Evolutionary conservation across 2,888 invertebrate species (phyloP), one percentile per base, ranked within the genome.

Genomic region (Sisyra terminalis): DNA sequence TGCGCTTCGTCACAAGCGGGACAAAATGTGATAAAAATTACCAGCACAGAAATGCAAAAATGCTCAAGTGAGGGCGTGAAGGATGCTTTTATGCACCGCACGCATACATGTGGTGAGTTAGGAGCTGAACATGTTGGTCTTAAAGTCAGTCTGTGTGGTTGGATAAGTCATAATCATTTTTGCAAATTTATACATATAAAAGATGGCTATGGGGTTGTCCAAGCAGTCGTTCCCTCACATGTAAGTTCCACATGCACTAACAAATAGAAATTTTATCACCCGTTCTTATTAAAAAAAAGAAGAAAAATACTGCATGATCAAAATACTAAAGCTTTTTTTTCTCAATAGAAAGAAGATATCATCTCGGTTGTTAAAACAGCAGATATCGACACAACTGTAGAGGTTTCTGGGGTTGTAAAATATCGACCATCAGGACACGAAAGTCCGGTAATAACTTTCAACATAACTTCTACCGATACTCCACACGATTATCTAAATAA

Each of bases 91-190:
- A 31, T 59, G 57, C 58, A 47, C 54, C 71, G 94, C 50, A 81
- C 82, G 3, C 86, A 92, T 55, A 86, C 82, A 9, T 97, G 97
- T 63, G 93, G 90, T 2, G 85, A 93, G 57, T 63, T 97, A 35
- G 66, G 70, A 14, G 55, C 60, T 1, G 53, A 65, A 46, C 64
- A 94, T 66, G 67, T 76, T 24, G 87, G 86, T 3, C 63, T 78
- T 54, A 66, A 68, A 48, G 94, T 96, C 0, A 69, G 65, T 2
- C 58, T 98, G 2, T 86, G 78, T 61, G 97, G 97, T 3, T 97
- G 97, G 96, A 59, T 96, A 15, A 85, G 92, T 53, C 87, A 73
- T 61, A 75, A 79, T 49, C 71, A 97, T 50, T 70, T 86, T 65
- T 75, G 78, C 11, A 53, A 63, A 66, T 96, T 97, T 63, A 57